Conservation (phyloP, 2,797 vertebrate genomes). For the Cyclopterus lumpus region DNA sequence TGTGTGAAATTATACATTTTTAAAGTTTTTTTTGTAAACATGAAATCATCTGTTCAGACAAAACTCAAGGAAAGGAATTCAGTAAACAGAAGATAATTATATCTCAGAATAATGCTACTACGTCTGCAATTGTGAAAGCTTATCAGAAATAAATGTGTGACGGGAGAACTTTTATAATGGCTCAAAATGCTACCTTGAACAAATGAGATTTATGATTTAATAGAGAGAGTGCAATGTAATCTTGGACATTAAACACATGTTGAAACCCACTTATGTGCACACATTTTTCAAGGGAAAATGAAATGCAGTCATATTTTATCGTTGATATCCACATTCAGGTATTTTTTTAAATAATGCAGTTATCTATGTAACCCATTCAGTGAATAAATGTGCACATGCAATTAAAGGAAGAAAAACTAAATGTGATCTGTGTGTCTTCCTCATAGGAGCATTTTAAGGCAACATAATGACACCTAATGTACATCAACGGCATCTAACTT, state of each 20-base stretch:
- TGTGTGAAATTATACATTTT: conserved; percentile 20
- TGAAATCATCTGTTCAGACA: conserved; percentile 9
- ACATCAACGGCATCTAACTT: not conserved
- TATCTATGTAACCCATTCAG: conserved; percentile 36
- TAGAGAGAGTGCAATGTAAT: not conserved
- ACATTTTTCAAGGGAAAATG: conserved; percentile 6
- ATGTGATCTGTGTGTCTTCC: conserved; percentile 9
- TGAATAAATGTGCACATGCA: conserved; percentile 27
- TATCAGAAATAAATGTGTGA: conserved; percentile 9
- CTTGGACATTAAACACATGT: conserved; percentile 4
- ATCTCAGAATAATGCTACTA: not conserved
- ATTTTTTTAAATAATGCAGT: conserved; percentile 26
- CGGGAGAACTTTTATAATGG: conserved; percentile 6
- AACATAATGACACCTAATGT: not conserved
- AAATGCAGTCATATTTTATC: conserved; percentile 18
- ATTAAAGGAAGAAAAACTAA: conserved; percentile 39
- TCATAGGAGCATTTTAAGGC: not conserved
- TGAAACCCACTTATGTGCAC: not conserved
- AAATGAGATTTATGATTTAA: conserved; percentile 9
- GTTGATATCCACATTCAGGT: conserved; percentile 16
- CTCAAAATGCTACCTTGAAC: conserved; percentile 13
- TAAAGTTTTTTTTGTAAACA: not conserved
- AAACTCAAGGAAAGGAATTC: conserved; percentile 70
- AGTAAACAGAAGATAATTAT: conserved; percentile 36
- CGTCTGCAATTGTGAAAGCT: conserved; percentile 4